Evolutionary conservation across 2,113 vertebrate species (phyloP).

Genomic region (Semicossyphus pulcher): DNA sequence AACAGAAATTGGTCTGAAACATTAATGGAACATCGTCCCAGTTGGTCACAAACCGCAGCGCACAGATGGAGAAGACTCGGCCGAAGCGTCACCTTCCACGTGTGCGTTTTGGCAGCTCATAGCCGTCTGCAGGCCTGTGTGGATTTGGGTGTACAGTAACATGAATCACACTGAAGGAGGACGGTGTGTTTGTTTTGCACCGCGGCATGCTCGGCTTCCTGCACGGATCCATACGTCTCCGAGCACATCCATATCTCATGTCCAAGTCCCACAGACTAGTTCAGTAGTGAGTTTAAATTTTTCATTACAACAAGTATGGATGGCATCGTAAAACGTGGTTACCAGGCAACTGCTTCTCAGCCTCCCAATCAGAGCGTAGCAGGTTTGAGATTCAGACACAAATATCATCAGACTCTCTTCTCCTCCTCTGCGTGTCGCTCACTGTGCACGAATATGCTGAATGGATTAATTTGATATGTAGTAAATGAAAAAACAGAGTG

Average conservation of each 20-base stretch:
- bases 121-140: not conserved
- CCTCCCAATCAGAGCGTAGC: conserved; percentile 76
- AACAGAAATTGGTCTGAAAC: conserved; percentile 64
- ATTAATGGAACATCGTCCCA: conserved; percentile 58
- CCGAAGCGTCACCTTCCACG: not conserved
- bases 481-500: conserved; percentile 23
- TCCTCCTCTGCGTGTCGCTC: conserved; percentile 45
- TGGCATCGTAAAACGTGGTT: conserved; percentile 80
- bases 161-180: not conserved
- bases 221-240: conserved; percentile 46
- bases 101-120: not conserved
- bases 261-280: conserved; percentile 68
- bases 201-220: not conserved
- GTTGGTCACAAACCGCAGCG: conserved; percentile 38
- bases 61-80: conserved; percentile 17
- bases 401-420: conserved; percentile 50
- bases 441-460: conserved; percentile 29
- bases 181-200: not conserved
- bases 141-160: not conserved
- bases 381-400: conserved; percentile 61
- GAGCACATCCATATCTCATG: conserved; percentile 62
- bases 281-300: conserved; percentile 77
- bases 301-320: conserved; percentile 81
- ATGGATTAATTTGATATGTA: conserved; percentile 27
- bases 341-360: conserved; percentile 83